Evolutionary conservation across 2,113 vertebrate genomes (phyloP).

Genomic region (Oophaga pumilio): DNA sequence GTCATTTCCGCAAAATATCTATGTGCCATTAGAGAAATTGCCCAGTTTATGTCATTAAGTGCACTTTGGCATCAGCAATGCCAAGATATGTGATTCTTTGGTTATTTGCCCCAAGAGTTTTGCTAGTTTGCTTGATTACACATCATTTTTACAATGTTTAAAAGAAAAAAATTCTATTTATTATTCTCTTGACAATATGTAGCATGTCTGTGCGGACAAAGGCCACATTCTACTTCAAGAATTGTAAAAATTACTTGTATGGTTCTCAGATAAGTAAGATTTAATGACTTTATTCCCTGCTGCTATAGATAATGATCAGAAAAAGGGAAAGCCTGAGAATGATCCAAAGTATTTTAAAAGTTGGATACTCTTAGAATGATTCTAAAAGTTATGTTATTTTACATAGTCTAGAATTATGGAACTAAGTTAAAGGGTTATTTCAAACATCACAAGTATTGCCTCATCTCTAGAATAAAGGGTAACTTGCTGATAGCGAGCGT

Average conservation of each 20-base stretch:
- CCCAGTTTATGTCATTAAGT: slow-evolving; percentile 19
- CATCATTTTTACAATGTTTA: not conserved
- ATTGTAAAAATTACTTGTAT: no score
- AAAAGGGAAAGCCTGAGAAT: not conserved
- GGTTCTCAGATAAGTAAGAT: not conserved
- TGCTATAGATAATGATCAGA: not conserved
- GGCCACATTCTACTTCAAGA: not conserved
- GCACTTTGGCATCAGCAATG: slow-evolving; percentile 18
- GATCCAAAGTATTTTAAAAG: not conserved
- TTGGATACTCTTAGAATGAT: not conserved
- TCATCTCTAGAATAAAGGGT: no score
- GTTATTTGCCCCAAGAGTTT: not conserved
- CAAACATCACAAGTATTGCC: no score
- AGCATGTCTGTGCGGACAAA: not conserved
- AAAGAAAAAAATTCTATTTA: not conserved
- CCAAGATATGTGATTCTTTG: not conserved
- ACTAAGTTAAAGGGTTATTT: no score
- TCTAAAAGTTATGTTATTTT: no score
- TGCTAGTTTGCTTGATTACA: slow-evolving; percentile 9
- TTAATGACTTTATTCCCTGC: not conserved
- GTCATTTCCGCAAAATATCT: slow-evolving; percentile 19
- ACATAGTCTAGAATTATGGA: no score
- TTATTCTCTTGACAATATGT: not conserved
- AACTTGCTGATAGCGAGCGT: no score
- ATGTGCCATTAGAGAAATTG: slow-evolving; percentile 27